Percentiles rank a stretch among this genome's conserved stretches.
These are phyloP conservation scores for Augochlorella aurata DNA, from an alignment of 2,888 invertebrate species.

Conservation along the genomic window DNA sequence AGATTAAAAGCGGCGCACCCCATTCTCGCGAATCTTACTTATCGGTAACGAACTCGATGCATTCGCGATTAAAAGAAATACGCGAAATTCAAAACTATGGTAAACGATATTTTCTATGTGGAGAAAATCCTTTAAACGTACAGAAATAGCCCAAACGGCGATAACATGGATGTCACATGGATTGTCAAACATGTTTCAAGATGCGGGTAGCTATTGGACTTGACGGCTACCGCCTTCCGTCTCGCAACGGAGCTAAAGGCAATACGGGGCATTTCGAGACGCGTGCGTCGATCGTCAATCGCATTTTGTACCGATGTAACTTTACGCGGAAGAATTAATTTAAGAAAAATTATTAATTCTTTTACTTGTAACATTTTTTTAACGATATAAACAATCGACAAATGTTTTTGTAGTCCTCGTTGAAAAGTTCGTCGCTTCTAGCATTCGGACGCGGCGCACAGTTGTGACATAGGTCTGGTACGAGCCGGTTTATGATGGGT, in stretches of 20 bases:
- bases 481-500: no score
- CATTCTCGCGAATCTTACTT: not conserved
- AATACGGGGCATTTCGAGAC: no score
- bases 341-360: no score
- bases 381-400: no score
- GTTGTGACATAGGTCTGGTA: no score
- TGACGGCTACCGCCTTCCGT: not conserved
- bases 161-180: constrained; percentile 5
- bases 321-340: no score
- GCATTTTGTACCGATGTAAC: no score
- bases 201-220: not conserved
- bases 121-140: not conserved
- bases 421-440: no score
- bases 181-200: not conserved
- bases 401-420: no score
- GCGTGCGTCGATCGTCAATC: no score
- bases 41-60: not conserved
- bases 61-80: not conserved
- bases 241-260: not conserved
- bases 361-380: no score
- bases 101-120: not conserved
- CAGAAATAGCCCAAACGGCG: not conserved
- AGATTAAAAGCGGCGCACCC: not conserved
- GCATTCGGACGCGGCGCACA: no score
- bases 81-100: not conserved